These are phyloP conservation scores for Rhadina sibilatrix DNA, from an alignment of 2,113 vertebrate genomes.

Conservation along the genomic window DNA sequence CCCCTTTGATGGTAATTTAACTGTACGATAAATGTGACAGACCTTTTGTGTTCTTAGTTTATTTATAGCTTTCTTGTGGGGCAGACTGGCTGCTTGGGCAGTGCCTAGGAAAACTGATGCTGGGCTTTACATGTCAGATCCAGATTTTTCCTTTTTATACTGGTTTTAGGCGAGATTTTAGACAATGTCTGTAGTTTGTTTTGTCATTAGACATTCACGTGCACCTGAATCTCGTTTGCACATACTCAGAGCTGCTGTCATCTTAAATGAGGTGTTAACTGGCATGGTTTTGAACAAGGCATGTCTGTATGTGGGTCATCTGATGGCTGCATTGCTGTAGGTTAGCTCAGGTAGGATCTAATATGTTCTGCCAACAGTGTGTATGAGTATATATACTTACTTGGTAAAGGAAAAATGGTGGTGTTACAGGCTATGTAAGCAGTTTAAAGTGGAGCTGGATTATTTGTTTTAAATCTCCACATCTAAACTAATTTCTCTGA, in stretches of 20 bases:
- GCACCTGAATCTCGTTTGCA: background rate
- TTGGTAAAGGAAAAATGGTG: background rate
- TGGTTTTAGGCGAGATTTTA: background rate
- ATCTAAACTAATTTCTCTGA: background rate
- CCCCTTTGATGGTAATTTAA: background rate
- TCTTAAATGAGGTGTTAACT: background rate
- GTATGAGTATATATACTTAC: background rate
- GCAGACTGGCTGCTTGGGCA: background rate
- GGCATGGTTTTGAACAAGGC: background rate
- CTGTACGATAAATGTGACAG: rapidly evolving
- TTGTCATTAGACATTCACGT: background rate
- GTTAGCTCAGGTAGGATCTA: background rate
- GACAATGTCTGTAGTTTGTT: background rate
- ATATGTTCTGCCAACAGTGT: background rate
- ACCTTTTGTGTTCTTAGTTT: background rate
- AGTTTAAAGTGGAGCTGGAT: background rate
- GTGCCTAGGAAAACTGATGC: background rate
- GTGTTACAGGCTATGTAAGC: background rate
- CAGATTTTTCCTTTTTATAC: background rate
- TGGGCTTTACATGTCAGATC: background rate
- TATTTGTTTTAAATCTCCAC: background rate
- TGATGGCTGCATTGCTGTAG: background rate
- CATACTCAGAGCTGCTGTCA: background rate
- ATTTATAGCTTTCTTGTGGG: background rate
- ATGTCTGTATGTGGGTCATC: background rate